Base-by-base conservation (phyloP, 2,888 invertebrate species). In the Oscheius myriophilus region DNA sequence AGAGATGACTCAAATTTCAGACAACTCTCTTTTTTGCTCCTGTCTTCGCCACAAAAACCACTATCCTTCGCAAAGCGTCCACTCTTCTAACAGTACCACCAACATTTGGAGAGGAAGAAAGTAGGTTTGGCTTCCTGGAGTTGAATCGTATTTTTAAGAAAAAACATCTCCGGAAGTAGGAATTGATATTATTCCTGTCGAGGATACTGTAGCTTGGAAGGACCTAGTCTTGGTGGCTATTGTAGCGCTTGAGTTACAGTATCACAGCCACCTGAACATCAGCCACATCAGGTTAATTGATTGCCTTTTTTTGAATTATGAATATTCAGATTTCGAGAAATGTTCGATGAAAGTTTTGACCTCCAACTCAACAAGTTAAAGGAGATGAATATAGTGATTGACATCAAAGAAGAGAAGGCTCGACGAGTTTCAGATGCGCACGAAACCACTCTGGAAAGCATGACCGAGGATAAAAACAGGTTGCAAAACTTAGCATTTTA, bases 381-480 rank as follows among this genome's bases (percentile, higher is more conserved):
- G 51, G 82, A 81, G 14, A 72, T 84, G 67, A 76, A 80, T n/a
- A 82, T 84, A 42, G 75, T 79, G 21, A 41, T 84, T 7, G 78
- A 80, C 49, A 63, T 76, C 18, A 72, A 70, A 51, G 75, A 52
- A n/a, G 42, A 64, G 12, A 42, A 58, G 16, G 33, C 16, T 1
- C 46, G 55, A 53, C 33, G 51, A 11, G 46, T 46, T 33, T 63
- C 51, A 23, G 14, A 12, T n/a, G 41, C n/a, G 4, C 33, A 64
- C 14, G 64, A 64, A 53, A 16, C 64, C 2, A 52, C 64, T 2
- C 21, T 52, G n/a, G 64, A 64, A 18, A 64, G 52, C 53, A 53
- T 64, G 52, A 12, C 33, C 12, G 62, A 21, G 1, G 55, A 65
- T 41, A 65, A 65, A 21, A 21, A 41, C 16, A 45, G 64, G 64